Base-by-base conservation (phyloP, 2,888 invertebrate genomes). In the Pristionchus arcanus region DNA sequence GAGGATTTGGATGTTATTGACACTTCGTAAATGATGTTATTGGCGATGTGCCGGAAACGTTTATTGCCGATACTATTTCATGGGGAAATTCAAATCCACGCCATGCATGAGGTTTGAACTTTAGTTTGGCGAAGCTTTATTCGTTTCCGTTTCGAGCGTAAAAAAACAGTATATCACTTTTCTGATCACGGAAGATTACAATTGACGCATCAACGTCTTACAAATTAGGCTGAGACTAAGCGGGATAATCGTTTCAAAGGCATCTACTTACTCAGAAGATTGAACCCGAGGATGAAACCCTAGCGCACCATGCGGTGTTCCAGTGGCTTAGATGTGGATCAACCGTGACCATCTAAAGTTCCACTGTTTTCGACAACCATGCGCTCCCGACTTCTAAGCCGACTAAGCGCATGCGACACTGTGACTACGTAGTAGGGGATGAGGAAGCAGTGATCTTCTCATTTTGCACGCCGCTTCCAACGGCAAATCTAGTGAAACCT, bases 241-340 rank as follows among this genome's bases (percentile, higher is more conserved):
- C 37, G 34, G 74, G 21, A 21, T 37, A 37, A 37, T 3, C 19
- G 74, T 3, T 34, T 5, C 21, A 74, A 74, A 74, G 74, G 34
- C 74, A 11, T 37, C 9, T 63, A 74, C 21, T 74, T 74, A 74
- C 34, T 74, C n/a, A 7, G 37, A 2, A 13, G 74, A 74, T 74
- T 37, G 37, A 74, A 74, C 74, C 74, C 31, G 3, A 9, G 37
- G 74, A 74, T 74, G 74, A 74, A 74, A 74, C 74, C 74, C 34
- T 28, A 59, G 19, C 55, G 3, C 55, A 28, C 25, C 66, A 66
- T 66, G 66, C 66, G 28, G 66, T 66, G 66, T 66, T 66, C 66
- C 66, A 28, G 55, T 21, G 55, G 55, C 55, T 55, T 55, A 55
- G 55, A 16, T 21, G 9, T 19, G 55, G 55, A 19, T 21, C 25